Conservation (phyloP, 2,888 invertebrate species). For the Apantesis nais region DNA sequence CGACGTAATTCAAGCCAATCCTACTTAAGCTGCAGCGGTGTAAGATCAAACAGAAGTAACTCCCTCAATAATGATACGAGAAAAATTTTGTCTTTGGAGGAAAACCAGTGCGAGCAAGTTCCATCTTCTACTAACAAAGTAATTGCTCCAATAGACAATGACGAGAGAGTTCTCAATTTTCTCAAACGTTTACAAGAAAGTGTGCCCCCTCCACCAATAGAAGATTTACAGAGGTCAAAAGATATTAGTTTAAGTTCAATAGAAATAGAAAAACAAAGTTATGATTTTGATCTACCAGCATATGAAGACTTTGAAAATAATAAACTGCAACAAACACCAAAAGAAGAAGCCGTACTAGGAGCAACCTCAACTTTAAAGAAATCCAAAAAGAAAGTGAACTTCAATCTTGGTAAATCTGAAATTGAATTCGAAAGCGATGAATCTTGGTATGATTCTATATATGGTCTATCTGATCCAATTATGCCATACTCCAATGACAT, state of each 20-base stretch:
- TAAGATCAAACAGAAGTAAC: slow-evolving; percentile 49
- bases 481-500: slow-evolving; percentile 23
- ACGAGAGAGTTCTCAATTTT: slow-evolving; percentile 66
- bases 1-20: slow-evolving; percentile 56
- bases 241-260: slow-evolving; percentile 40
- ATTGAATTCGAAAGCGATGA: slow-evolving; percentile 56
- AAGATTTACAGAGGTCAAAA: slow-evolving; percentile 46
- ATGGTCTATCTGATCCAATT: slow-evolving; percentile 67
- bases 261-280: slow-evolving; percentile 38
- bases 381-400: slow-evolving; percentile 60
- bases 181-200: slow-evolving; percentile 67
- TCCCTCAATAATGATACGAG: slow-evolving; percentile 54
- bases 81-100: slow-evolving; percentile 53
- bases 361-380: slow-evolving; percentile 71
- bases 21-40: slow-evolving; percentile 52
- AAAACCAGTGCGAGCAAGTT: slow-evolving; percentile 33
- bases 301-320: slow-evolving; percentile 69
- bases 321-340: slow-evolving; percentile 52
- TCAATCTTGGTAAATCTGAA: slow-evolving; percentile 55
- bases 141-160: slow-evolving; percentile 44
- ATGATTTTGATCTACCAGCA: slow-evolving; percentile 64
- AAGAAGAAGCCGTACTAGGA: slow-evolving; percentile 48
- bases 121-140: slow-evolving; percentile 14
- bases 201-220: slow-evolving; percentile 72
- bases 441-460: slow-evolving; percentile 75